Percentiles rank a stretch among this genome's conserved stretches.
Conservation (phyloP, 2,113 vertebrate genomes). For the Thamnophis sirtalis region DNA sequence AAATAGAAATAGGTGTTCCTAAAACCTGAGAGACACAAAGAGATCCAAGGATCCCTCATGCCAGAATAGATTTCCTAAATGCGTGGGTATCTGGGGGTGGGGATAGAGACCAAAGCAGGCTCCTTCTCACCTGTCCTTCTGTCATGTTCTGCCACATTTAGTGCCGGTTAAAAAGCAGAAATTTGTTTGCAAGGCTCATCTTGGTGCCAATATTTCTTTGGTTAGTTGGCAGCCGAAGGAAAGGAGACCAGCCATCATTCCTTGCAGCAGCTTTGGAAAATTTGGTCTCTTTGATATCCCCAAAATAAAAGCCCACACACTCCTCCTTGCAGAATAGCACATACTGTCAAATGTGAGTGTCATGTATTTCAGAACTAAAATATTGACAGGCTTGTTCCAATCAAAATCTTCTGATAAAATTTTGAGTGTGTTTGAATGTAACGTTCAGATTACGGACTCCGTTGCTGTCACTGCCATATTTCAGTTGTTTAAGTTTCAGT, state of each 20-base stretch:
- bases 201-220: not conserved
- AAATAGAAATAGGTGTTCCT: not conserved
- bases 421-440: not conserved
- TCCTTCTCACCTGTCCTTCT: not conserved
- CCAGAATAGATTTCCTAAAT: not conserved
- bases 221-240: not conserved
- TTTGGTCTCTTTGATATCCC: not conserved
- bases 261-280: not conserved
- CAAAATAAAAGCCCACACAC: not conserved
- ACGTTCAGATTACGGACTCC: not conserved
- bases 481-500: not conserved
- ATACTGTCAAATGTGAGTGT: not conserved
- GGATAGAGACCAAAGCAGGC: not conserved
- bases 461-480: not conserved
- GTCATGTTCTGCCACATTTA: not conserved
- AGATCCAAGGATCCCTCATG: not conserved
- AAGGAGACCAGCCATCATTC: not conserved
- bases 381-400: not conserved
- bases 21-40: not conserved
- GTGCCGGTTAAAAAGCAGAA: not conserved
- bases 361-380: not conserved
- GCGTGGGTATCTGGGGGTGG: not conserved
- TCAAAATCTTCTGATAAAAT: not conserved
- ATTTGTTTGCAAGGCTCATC: not conserved
- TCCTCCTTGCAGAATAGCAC: not conserved